Evolutionary conservation across 92 coral and sea anemone species (phyloP).

Genomic region (Blastomussa wellsi): DNA sequence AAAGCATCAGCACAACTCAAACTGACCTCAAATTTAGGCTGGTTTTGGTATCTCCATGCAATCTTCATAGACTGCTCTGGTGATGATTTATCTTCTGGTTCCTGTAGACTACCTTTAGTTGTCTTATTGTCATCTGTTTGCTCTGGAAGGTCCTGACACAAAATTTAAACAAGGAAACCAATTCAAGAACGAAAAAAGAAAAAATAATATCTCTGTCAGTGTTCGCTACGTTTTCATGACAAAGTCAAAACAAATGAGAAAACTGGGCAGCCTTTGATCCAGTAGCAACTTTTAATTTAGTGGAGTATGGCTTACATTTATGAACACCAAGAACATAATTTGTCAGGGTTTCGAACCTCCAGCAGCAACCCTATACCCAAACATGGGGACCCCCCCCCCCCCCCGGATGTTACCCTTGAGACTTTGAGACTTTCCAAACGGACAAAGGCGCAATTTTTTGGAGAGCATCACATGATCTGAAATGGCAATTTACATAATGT

Average conservation of each 20-base stretch:
- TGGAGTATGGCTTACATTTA: no score
- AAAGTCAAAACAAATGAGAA: neutral
- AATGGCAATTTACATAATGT: no score
- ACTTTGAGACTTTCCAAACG: no score
- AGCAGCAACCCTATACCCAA: no score
- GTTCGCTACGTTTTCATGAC: neutral
- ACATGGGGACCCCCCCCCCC: no score
- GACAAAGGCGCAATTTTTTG: no score
- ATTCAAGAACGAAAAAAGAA: neutral
- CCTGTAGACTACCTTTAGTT: slow-evolving; percentile 1
- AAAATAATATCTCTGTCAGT: neutral
- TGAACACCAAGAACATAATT: no score
- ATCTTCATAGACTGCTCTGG: slow-evolving; percentile 79
- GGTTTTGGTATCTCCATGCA: slow-evolving; percentile 96
- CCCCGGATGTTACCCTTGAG: no score
- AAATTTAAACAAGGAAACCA: neutral
- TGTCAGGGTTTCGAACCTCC: no score
- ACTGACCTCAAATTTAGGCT: slow-evolving; percentile 79
- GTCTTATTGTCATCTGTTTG: slow-evolving; percentile 53
- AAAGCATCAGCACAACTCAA: no score
- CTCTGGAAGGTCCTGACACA: slow-evolving; percentile 73
- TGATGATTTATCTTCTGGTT: slow-evolving; percentile 5
- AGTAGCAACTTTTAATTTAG: no score
- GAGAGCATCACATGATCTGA: no score
- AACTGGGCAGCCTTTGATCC: neutral